Percentiles rank a stretch among this genome's conserved stretches.
phyloP scores from a whole-genome alignment of 1,140 invertebrate species.

The Oryctes rhinoceros region DNA sequence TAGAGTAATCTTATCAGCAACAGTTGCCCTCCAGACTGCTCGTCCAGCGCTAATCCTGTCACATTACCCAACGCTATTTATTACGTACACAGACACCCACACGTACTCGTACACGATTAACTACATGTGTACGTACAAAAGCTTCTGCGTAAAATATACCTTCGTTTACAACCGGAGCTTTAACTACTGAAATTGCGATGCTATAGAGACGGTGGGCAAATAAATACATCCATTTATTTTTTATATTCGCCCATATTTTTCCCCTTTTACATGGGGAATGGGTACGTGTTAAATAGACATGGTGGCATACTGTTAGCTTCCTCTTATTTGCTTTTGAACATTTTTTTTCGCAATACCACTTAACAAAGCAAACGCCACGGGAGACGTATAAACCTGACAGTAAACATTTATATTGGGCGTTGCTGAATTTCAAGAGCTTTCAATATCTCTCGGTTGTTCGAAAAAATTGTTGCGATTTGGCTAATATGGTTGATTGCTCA shows the following conservation, averaged over 20 bases:
- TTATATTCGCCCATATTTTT: not conserved
- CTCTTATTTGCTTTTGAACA: not conserved
- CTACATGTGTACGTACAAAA: slow-evolving; percentile 7
- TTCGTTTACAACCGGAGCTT: not conserved
- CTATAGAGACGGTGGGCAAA: not conserved
- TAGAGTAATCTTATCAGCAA: slow-evolving; percentile 35
- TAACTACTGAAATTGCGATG: not conserved
- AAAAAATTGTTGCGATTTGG: no score
- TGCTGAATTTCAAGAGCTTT: no score
- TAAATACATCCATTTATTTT: not conserved
- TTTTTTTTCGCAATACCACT: no score
- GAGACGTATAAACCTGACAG: no score
- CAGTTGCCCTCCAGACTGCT: slow-evolving; percentile 34
- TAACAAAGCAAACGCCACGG: no score
- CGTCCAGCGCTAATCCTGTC: slow-evolving; percentile 31
- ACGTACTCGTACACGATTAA: slow-evolving; percentile 7
- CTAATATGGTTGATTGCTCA: no score
- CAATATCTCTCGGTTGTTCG: no score
- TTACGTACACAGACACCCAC: slow-evolving; percentile 18
- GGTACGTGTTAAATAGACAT: not conserved
- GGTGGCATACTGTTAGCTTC: no score
- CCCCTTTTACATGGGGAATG: not conserved
- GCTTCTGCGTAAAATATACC: slow-evolving; percentile 5
- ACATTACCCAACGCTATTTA: slow-evolving; percentile 25
- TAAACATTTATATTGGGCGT: no score